Percentiles rank a stretch among this genome's conserved stretches.
These are phyloP conservation scores for Aphelenchoides fujianensis DNA, from an alignment of 1,140 invertebrate genomes.

Conservation along the genomic window DNA sequence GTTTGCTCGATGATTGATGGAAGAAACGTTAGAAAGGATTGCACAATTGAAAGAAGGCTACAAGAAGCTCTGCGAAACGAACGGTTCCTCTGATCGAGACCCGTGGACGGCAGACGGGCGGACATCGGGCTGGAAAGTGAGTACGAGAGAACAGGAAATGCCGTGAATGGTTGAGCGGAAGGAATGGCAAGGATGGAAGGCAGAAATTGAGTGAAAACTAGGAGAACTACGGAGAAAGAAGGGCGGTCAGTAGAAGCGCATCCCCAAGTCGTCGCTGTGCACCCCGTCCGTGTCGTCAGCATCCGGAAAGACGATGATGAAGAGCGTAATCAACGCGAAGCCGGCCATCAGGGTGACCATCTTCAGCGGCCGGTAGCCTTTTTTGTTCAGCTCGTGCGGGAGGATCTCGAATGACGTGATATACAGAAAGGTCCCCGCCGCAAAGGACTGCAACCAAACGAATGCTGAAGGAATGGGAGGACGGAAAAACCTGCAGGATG, in stretches of 20 bases:
- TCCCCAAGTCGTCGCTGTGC: not conserved
- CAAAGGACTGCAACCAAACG: slow-evolving; percentile 68
- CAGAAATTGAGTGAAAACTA: no score
- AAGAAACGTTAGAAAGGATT: no score
- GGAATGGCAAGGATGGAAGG: no score
- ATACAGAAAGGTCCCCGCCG: slow-evolving; percentile 86
- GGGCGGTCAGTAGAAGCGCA: not conserved
- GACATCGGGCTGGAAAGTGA: no score
- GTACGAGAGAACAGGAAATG: not conserved
- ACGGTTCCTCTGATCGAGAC: no score
- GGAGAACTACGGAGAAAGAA: no score
- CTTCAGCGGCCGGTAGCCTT: slow-evolving; percentile 64
- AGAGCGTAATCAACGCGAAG: slow-evolving; percentile 62
- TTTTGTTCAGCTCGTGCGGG: slow-evolving; percentile 65
- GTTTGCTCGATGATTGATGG: no score
- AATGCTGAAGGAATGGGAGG: not conserved
- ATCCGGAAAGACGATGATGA: slow-evolving; percentile 58
- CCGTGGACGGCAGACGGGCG: not conserved
- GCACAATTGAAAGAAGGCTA: no score
- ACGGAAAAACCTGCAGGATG: slow-evolving; percentile 42
- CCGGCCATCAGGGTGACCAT: slow-evolving; percentile 66
- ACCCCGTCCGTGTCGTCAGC: slow-evolving; percentile 25
- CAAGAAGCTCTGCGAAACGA: no score
- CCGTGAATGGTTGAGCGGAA: not conserved
- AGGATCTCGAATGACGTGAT: slow-evolving; percentile 87